Evolutionary conservation across 1,140 invertebrate genomes (phyloP), one percentile per base, ranked within the genome.

Genomic region (Dryas iulia): DNA sequence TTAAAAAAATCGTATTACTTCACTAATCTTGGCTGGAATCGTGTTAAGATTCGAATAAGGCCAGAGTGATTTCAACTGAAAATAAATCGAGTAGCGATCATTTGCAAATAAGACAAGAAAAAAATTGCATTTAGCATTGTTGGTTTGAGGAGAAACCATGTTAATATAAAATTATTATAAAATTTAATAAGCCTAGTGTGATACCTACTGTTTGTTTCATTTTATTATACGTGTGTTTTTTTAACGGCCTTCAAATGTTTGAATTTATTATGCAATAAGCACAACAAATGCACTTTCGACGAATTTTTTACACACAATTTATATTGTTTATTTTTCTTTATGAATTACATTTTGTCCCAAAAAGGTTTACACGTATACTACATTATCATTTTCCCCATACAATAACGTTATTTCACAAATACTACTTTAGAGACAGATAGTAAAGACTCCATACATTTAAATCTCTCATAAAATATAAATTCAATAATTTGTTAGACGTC

Each of bases 1-100:
- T 82, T 82, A 80, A 86, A 84, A 87, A 86, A 83, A 79, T 77
- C 78, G 83, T 82, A 78, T 79, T 78, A 83, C 71, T 74, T 79
- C 73, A 78, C 75, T 79, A 80, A 86, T 72, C 72, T 86, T 89
- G 86, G 86, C 86, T 89, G 83, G 84, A 87, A 87, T 89, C 83
- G 80, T 78, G 76, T 75, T 75, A 79, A 77, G 78, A 79, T 83
- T 84, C 80, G 77, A 80, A 73, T 87, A 89, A 87, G 83, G 83
- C 83, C 84, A 85, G 80, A 73, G 25, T 70, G 47, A 59, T 59
- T 23, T 59, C 47, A 64, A 60, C 28, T 25, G 56, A 69, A 69
- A 39, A 21, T 61, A 66, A 54, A 65, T 65, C 39, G 59, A 47
- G 56, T 64, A 71, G 69, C 69, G 52, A 65, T 54, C 26, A 59